Conservation (phyloP, 2,888 invertebrate species). For the Rhingia rostrata region DNA sequence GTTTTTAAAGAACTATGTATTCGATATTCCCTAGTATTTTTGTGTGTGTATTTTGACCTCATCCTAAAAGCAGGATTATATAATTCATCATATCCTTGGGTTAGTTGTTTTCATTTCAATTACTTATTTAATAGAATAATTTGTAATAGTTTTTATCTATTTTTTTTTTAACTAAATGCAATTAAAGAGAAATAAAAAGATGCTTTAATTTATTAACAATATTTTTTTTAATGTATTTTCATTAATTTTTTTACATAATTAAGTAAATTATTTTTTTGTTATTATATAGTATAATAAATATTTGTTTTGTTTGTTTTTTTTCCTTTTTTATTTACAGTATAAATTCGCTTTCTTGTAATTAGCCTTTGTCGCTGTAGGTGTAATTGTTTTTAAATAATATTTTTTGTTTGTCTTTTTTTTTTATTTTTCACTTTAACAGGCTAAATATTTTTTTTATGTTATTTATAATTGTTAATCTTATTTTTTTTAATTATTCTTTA, state of each 20-base stretch:
- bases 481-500: conserved; percentile 55
- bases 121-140: conserved; percentile 37
- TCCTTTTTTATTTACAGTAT: conserved; percentile 71
- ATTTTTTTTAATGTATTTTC: conserved; percentile 26
- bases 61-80: conserved; percentile 53
- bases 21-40: conserved; percentile 72
- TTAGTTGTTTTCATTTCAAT: conserved; percentile 10
- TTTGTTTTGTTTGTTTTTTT: conserved; percentile 32
- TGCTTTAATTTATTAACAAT: conserved; percentile 19
- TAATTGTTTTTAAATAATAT: conserved; percentile 48
- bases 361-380: conserved; percentile 56
- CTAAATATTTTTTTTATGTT: conserved; percentile 49
- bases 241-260: conserved; percentile 27
- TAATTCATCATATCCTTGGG: conserved; percentile 16
- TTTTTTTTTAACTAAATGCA: conserved; percentile 9
- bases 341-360: conserved; percentile 70
- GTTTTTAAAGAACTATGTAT: conserved; percentile 51
- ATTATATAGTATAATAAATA: conserved; percentile 61
- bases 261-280: conserved; percentile 38
- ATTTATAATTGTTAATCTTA: conserved; percentile 30
- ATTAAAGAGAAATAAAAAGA: neutral
- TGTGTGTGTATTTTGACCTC: conserved; percentile 36
- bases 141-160: conserved; percentile 23
- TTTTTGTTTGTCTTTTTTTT: conserved; percentile 30
- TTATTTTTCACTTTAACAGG: conserved; percentile 51